Evolutionary conservation across 2,888 invertebrate genomes (phyloP).

Genomic region (Drosophila siamana): DNA sequence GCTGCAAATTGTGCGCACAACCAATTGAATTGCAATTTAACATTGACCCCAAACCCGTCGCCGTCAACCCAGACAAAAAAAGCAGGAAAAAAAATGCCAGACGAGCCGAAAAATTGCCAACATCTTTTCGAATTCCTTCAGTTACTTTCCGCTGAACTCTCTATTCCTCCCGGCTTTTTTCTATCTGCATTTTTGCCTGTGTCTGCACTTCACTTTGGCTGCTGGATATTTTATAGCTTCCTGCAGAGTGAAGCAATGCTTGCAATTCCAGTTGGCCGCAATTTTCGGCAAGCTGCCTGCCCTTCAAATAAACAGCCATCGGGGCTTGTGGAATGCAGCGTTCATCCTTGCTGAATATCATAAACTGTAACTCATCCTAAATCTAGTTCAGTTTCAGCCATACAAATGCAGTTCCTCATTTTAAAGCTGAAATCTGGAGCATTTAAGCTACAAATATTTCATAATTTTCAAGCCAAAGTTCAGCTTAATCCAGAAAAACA

Average conservation of each 20-base stretch:
- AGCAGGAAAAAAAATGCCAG: neutral
- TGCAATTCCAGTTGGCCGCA: neutral
- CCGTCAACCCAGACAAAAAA: neutral
- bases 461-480: too few species aligned
- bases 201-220: neutral
- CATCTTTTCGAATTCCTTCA: constrained; percentile 4
- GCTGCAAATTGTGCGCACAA: constrained; percentile 39
- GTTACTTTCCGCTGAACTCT: neutral
- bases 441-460: too few species aligned
- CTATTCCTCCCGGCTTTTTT: neutral
- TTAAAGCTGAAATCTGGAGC: too few species aligned
- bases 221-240: neutral
- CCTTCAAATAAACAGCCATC: neutral
- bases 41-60: too few species aligned
- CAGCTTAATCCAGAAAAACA: too few species aligned
- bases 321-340: neutral
- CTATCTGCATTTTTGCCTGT: neutral
- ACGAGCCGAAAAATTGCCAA: constrained; percentile 15
- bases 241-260: neutral
- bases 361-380: too few species aligned
- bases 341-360: too few species aligned
- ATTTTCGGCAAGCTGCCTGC: too few species aligned
- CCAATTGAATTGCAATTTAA: constrained; percentile 69
- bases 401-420: too few species aligned
- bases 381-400: too few species aligned